Evolutionary conservation across 2,113 vertebrate genomes (phyloP).

Genomic region (Leuciscus idus): DNA sequence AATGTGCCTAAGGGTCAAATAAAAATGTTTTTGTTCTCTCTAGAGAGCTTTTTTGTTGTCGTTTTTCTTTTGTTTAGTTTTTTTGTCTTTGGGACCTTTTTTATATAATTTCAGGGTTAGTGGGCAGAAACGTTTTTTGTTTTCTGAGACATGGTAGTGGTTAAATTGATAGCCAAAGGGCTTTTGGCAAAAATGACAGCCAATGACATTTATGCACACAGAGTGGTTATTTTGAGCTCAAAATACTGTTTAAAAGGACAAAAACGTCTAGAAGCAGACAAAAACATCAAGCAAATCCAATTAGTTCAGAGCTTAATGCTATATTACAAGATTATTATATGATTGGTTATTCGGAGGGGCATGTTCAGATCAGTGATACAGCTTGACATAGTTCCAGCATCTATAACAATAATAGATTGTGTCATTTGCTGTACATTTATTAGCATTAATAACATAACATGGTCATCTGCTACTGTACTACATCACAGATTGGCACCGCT

Average conservation of each 20-base stretch:
- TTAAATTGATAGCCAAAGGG: constrained; percentile 18
- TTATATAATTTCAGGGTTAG: constrained; percentile 32
- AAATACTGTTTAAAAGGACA: background rate
- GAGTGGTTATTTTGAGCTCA: background rate
- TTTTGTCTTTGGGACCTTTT: constrained; percentile 7
- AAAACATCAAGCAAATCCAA: background rate
- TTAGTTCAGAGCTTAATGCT: background rate
- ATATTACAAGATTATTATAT: background rate
- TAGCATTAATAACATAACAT: background rate
- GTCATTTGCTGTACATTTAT: constrained; percentile 9
- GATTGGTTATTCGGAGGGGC: background rate
- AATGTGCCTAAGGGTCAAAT: background rate
- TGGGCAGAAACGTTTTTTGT: constrained; percentile 24
- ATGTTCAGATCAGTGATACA: background rate
- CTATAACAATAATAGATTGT: constrained; percentile 17
- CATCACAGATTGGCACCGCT: background rate
- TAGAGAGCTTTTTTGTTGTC: background rate
- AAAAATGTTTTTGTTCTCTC: background rate
- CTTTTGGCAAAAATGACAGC: constrained; percentile 13
- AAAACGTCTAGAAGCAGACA: background rate
- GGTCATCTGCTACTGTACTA: background rate
- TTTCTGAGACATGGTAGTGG: background rate
- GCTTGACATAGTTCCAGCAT: background rate
- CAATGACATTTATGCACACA: background rate
- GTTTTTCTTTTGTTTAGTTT: too few species aligned